phyloP scores from a whole-genome alignment of 2,113 vertebrate species.

The Pristiophorus japonicus region DNA sequence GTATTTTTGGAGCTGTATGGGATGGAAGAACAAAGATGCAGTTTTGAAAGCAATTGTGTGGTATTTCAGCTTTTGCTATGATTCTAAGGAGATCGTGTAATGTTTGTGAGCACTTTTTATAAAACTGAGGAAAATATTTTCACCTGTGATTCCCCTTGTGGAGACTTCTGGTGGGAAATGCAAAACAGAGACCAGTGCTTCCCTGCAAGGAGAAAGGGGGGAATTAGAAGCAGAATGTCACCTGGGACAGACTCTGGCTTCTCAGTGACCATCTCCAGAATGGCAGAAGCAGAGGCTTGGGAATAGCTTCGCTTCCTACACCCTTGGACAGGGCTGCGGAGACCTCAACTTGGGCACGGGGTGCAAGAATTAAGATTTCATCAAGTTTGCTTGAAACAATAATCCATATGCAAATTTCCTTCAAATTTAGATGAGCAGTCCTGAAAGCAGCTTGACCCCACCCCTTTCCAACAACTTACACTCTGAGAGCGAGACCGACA shows the following conservation, averaged over 20 bases:
- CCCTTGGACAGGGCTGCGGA: not conserved
- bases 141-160: not conserved
- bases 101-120: not conserved
- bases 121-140: not conserved
- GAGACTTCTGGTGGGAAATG: not conserved
- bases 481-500: constrained; percentile 72
- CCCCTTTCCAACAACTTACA: constrained; percentile 66
- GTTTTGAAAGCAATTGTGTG: not conserved
- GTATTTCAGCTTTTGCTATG: not conserved
- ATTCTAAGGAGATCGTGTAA: not conserved
- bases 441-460: constrained; percentile 78
- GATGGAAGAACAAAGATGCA: not conserved
- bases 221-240: not conserved
- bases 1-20: not conserved
- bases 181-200: not conserved
- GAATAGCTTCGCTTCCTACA: not conserved
- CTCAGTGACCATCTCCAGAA: not conserved
- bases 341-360: too few relatives aligned
- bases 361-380: not conserved
- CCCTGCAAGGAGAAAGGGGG: not conserved
- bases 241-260: not conserved
- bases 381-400: not conserved
- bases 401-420: constrained; percentile 11
- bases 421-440: constrained; percentile 80
- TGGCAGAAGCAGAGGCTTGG: not conserved